A percentile compares a stretch with the other conserved stretches of the same genome.
Evolutionary conservation across 2,113 vertebrate genomes (phyloP).

Genomic region (Sinosuthora webbiana): DNA sequence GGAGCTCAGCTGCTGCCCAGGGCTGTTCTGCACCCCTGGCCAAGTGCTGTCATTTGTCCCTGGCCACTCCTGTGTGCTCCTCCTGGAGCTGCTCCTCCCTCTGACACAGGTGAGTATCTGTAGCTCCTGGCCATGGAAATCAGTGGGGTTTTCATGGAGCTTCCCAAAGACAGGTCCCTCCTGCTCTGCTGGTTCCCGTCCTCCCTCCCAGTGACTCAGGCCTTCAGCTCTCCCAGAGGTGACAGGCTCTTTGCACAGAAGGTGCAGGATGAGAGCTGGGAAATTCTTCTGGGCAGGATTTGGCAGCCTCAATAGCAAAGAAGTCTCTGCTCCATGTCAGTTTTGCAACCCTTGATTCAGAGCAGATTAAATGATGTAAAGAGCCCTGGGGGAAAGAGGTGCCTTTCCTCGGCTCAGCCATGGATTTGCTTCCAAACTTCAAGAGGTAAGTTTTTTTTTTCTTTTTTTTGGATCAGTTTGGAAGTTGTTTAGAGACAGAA

Average conservation of each 20-base stretch:
- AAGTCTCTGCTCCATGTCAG: background rate
- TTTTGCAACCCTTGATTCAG: background rate
- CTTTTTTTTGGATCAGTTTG: fast-evolving
- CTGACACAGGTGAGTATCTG: background rate
- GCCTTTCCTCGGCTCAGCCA: background rate
- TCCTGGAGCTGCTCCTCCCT: background rate
- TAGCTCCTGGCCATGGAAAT: background rate
- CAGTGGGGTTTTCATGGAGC: background rate
- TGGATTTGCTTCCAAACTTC: background rate
- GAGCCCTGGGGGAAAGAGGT: background rate
- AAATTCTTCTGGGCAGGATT: background rate
- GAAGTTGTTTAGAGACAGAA: background rate
- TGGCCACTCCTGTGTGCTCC: background rate
- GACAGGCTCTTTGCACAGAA: background rate
- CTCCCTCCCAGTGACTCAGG: background rate
- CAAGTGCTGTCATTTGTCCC: background rate
- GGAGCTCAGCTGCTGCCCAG: background rate
- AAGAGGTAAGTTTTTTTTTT: fast-evolving
- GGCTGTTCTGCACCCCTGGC: background rate
- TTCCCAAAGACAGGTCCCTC: background rate
- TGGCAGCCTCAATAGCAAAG: background rate
- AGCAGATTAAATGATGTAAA: background rate
- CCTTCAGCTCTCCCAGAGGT: background rate
- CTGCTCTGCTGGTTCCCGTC: background rate
- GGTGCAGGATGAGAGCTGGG: background rate